Evolutionary conservation across 2,888 invertebrate genomes (phyloP), one percentile per base, ranked within the genome.

Genomic region (Micropterix aruncella): DNA sequence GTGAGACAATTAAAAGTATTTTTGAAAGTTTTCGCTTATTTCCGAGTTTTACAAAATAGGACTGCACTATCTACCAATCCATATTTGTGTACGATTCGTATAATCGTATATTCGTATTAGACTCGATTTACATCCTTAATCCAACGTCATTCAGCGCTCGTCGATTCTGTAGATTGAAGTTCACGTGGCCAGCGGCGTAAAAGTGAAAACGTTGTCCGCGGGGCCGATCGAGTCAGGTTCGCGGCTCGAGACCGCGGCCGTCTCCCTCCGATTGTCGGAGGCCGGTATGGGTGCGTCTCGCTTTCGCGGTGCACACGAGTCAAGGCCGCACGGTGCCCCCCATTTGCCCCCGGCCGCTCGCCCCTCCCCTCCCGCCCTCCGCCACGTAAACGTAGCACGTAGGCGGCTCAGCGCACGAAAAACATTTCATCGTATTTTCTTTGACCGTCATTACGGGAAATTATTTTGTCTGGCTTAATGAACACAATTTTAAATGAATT

Each of bases 311-410:
- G 58, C 60, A 60, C 62, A 67, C 70, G 75, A 79, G 79, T 79
- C 79, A 79, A 80, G 79, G 79, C 74, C 79, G 78, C 79, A 74
- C 78, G 77, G 73, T 79, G 79, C 78, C 78, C 78, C 74, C 62
- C 68, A 71, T 1, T 65, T 83, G 84, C 83, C 60, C 82, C 88
- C 67, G 86, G 89, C 77, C 85, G 89, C 75, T 66, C 66, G 65
- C 62, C 64, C 65, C 65, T 64, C 65, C 44, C 41, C 5, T 17
- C 18, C 41, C 17, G 19, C n/a, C 42, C 7, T n/a, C 16, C 16
- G 16, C 18, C n/a, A n/a, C n/a, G n/a, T n/a, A n/a, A n/a, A n/a
- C n/a, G n/a, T n/a, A 9, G 36, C 36, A 9, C 36, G 36, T n/a
- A 36, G n/a, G n/a, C n/a, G 36, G n/a, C n/a, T n/a, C n/a, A n/a